Conservation (phyloP, 2,888 invertebrate genomes). For the Acleris laterana region DNA sequence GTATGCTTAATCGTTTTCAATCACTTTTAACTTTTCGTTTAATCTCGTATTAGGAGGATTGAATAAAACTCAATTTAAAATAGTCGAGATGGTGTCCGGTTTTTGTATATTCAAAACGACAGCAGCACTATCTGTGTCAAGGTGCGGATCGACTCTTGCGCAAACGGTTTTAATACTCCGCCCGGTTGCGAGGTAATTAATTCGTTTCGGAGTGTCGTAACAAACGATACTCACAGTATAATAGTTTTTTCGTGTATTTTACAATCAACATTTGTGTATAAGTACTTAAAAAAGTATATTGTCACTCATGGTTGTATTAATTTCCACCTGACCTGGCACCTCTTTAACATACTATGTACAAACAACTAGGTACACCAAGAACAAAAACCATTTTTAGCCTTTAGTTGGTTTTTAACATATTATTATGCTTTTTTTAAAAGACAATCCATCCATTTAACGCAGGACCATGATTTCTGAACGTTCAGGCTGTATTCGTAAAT, state of each 20-base stretch:
- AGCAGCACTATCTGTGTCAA: conserved; percentile 81
- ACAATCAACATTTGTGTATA: conserved; percentile 31
- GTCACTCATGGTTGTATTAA: too few relatives aligned
- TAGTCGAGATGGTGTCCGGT: conserved; percentile 79
- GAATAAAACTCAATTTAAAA: conserved; percentile 51
- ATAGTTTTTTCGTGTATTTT: conserved; percentile 67
- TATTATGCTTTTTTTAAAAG: too few relatives aligned
- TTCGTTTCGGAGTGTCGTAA: conserved; percentile 82
- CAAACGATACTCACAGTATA: conserved; percentile 67
- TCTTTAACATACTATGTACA: too few relatives aligned
- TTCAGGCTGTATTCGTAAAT: too few relatives aligned
- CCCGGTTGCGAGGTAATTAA: conserved; percentile 83
- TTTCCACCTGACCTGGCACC: too few relatives aligned
- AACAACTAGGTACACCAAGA: too few relatives aligned
- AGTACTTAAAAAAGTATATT: too few relatives aligned
- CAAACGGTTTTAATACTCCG: conserved; percentile 81
- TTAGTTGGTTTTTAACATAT: too few relatives aligned
- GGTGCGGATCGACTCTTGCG: conserved; percentile 82
- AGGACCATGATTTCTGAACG: too few relatives aligned
- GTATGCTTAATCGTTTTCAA: too few relatives aligned
- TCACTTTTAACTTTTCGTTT: background rate
- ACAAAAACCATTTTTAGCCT: too few relatives aligned
- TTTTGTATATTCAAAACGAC: conserved; percentile 84
- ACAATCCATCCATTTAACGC: too few relatives aligned
- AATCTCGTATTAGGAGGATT: background rate